A percentile compares a stretch with the other conserved stretches of the same genome.
Conservation (phyloP, 2,888 invertebrate species). For the Tinea trinotella region DNA sequence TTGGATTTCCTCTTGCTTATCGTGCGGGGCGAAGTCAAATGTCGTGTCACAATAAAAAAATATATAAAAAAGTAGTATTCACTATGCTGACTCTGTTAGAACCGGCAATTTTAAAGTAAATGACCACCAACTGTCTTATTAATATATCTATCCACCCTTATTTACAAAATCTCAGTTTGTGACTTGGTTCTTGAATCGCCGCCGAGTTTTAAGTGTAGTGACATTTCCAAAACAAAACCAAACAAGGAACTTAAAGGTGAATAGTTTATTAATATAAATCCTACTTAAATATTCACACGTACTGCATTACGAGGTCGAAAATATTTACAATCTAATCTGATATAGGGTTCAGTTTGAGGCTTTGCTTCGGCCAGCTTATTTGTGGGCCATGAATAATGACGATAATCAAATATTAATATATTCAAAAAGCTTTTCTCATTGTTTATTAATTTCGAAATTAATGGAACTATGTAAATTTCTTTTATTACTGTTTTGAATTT, state of each 20-base stretch:
- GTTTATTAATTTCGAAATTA: constrained; percentile 19
- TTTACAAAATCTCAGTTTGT: no score
- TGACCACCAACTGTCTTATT: no score
- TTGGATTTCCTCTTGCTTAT: no score
- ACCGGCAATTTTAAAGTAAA: no score
- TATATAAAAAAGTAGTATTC: no score
- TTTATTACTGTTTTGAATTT: constrained; percentile 18
- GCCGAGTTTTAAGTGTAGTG: no score
- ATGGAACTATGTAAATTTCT: constrained; percentile 20
- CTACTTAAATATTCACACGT: constrained; percentile 1
- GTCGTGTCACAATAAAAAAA: no score
- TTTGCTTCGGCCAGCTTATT: constrained; percentile 10
- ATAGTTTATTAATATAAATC: background rate
- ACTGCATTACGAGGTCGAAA: constrained; percentile 7
- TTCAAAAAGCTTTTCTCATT: constrained; percentile 19
- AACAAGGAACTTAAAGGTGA: background rate
- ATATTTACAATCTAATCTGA: constrained; percentile 6
- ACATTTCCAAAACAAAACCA: background rate
- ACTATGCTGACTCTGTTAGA: no score
- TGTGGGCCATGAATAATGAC: constrained; percentile 16
- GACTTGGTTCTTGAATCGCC: no score
- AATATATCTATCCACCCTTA: no score
- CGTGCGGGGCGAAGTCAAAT: no score
- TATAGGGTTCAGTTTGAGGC: background rate
- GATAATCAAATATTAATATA: constrained; percentile 18